A percentile compares a stretch with the other conserved stretches of the same genome.
These are phyloP conservation scores for Botia almorhae DNA, from an alignment of 2,797 vertebrate genomes.

Conservation along the genomic window DNA sequence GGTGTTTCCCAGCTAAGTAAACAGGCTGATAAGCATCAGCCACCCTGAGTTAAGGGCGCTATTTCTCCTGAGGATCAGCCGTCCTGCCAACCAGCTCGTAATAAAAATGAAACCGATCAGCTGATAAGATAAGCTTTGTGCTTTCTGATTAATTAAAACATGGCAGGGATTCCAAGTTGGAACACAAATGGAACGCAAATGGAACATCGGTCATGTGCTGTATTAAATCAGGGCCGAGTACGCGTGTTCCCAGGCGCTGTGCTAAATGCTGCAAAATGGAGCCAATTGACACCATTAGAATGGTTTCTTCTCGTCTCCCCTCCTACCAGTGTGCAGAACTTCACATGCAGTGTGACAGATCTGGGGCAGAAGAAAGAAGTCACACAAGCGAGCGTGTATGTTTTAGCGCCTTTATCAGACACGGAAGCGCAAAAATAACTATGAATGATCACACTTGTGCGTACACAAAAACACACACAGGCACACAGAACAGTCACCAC, in stretches of 20 bases:
- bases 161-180: slow-evolving; percentile 56
- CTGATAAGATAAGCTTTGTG: slow-evolving; percentile 79
- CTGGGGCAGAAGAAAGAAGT: slow-evolving; percentile 58
- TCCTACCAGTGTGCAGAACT: slow-evolving; percentile 13
- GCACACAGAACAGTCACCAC: neutral
- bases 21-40: slow-evolving; percentile 59
- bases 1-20: slow-evolving; percentile 9
- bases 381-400: slow-evolving; percentile 33
- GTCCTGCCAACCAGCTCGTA: slow-evolving; percentile 68
- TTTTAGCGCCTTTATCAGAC: slow-evolving; percentile 28
- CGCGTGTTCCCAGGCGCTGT: slow-evolving; percentile 20
- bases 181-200: slow-evolving; percentile 40
- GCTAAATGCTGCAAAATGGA: slow-evolving; percentile 24
- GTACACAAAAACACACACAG: slow-evolving; percentile 20
- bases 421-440: slow-evolving; percentile 24
- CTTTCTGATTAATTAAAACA: slow-evolving; percentile 78
- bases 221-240: neutral
- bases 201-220: slow-evolving; percentile 65
- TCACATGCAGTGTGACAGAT: slow-evolving; percentile 65
- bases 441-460: slow-evolving; percentile 9
- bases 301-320: neutral
- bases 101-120: slow-evolving; percentile 75
- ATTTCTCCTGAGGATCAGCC: slow-evolving; percentile 65
- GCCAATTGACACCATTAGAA: slow-evolving; percentile 29
- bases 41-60: slow-evolving; percentile 40